These are phyloP conservation scores for Procambarus virginalis DNA, from an alignment of 1,140 invertebrate genomes.

Conservation along the genomic window DNA sequence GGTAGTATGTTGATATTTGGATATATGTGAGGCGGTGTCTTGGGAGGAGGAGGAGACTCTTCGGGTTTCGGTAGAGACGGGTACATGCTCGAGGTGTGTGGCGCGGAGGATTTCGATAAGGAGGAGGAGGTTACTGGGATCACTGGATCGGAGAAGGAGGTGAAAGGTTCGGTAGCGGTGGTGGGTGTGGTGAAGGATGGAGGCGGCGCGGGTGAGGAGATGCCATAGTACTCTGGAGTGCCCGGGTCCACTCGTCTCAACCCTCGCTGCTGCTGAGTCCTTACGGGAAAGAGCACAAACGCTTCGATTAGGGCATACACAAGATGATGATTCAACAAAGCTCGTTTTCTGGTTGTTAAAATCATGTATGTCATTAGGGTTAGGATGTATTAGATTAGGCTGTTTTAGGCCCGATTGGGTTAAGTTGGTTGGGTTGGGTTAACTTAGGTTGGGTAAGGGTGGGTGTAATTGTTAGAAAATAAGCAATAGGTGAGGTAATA, in stretches of 20 bases:
- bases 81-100: not conserved
- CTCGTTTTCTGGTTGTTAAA: too few relatives aligned
- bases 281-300: not conserved
- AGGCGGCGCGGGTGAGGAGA: constrained; percentile 28
- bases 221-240: constrained; percentile 40
- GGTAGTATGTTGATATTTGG: not conserved
- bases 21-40: not conserved
- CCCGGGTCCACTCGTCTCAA: constrained; percentile 32
- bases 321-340: too few relatives aligned
- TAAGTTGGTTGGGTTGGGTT: too few relatives aligned
- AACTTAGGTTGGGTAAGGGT: too few relatives aligned
- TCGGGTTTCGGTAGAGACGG: not conserved
- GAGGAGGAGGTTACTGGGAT: not conserved
- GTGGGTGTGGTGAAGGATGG: constrained; percentile 28
- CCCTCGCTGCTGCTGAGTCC: constrained; percentile 13
- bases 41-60: not conserved
- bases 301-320: too few relatives aligned
- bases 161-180: not conserved
- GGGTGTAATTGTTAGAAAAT: too few relatives aligned
- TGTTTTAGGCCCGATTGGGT: too few relatives aligned
- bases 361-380: too few relatives aligned
- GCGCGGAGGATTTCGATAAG: not conserved
- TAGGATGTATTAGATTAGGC: too few relatives aligned
- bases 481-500: too few relatives aligned
- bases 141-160: not conserved